phyloP scores from a whole-genome alignment of 2,888 invertebrate species.

The Pheosia gnoma region DNA sequence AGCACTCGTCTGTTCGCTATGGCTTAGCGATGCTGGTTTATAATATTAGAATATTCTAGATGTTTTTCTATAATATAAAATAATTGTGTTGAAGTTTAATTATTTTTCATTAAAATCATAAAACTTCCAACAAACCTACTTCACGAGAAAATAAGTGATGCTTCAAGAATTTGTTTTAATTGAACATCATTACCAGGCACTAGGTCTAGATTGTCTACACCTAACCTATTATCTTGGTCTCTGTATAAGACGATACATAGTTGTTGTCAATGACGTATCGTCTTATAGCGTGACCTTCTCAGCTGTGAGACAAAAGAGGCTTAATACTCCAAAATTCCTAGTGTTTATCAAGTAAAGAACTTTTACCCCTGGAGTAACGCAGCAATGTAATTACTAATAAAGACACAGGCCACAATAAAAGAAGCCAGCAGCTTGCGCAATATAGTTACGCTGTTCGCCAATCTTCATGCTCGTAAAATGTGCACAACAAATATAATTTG shows the following conservation, averaged over 20 bases:
- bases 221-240: too few species aligned
- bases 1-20: background rate
- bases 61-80: background rate
- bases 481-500: slow-evolving; percentile 11
- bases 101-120: too few species aligned
- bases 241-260: too few species aligned
- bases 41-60: background rate
- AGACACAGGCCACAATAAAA: background rate
- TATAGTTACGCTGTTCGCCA: background rate
- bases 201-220: too few species aligned
- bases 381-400: background rate
- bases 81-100: too few species aligned
- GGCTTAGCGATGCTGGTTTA: background rate
- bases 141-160: too few species aligned
- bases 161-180: too few species aligned
- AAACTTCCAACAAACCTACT: too few species aligned
- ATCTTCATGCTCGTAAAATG: background rate
- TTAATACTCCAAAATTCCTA: background rate
- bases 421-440: background rate
- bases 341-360: background rate
- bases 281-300: too few species aligned
- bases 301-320: too few species aligned
- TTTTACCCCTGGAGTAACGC: background rate
- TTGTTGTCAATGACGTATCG: too few species aligned
- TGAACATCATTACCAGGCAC: too few species aligned